phyloP scores from a whole-genome alignment of 1,140 invertebrate species.

The Plutomurus gul region DNA sequence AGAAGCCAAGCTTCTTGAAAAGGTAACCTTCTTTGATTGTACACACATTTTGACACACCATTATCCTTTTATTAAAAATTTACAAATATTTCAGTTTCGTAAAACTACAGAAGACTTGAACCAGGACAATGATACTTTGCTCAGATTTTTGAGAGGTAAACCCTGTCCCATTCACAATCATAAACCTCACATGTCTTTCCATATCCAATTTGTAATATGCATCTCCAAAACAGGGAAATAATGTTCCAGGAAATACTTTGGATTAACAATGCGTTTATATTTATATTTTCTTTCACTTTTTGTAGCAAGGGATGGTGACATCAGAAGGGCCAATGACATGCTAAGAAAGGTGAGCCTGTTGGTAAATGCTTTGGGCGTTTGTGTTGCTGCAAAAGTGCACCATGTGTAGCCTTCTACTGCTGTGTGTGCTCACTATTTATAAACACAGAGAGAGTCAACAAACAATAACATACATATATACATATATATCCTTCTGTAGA shows the following conservation, averaged over 20 bases:
- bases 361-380: too few relatives aligned
- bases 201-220: background rate
- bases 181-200: too few relatives aligned
- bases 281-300: background rate
- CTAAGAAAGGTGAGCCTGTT: conserved; percentile 40
- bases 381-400: too few relatives aligned
- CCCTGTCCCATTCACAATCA: background rate
- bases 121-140: conserved; percentile 24
- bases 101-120: background rate
- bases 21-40: background rate
- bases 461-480: too few relatives aligned
- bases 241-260: too few relatives aligned
- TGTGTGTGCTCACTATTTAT: too few relatives aligned
- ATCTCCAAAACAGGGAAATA: too few relatives aligned
- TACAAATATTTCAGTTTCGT: conserved; percentile 21
- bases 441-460: too few relatives aligned
- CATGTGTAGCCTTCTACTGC: too few relatives aligned
- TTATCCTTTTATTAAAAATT: background rate
- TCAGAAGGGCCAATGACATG: conserved; percentile 34
- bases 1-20: background rate
- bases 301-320: conserved; percentile 36
- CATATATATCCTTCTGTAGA: too few relatives aligned
- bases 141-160: conserved; percentile 36
- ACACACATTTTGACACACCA: too few relatives aligned
- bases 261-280: background rate